Conservation (phyloP, 2,888 invertebrate species). For the Drosophila maculinotata region DNA sequence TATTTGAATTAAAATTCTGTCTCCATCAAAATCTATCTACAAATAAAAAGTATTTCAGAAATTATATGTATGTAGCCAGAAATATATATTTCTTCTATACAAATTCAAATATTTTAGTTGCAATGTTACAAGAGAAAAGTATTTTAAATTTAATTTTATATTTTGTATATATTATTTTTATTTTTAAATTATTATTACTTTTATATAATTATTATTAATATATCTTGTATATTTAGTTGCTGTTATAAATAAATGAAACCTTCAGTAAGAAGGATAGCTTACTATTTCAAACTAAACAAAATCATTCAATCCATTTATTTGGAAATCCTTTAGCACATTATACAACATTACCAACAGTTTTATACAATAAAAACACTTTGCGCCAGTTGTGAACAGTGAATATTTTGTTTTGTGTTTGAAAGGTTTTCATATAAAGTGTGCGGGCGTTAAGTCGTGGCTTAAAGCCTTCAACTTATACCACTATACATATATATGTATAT, state of each 20-base stretch:
- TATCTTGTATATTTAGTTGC: no score
- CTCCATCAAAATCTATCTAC: no score
- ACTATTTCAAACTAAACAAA: not conserved
- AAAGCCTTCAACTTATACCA: not conserved
- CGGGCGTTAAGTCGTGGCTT: not conserved
- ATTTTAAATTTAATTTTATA: no score
- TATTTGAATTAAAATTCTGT: no score
- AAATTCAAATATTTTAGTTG: no score
- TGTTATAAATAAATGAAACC: no score
- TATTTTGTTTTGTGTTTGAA: conserved; percentile 21
- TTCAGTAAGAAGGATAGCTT: no score
- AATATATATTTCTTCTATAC: no score
- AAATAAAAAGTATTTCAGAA: no score
- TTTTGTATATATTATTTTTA: not conserved
- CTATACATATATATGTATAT: conserved; percentile 1
- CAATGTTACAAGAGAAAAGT: no score
- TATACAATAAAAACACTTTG: conserved; percentile 59
- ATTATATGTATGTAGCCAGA: no score
- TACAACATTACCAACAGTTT: conserved; percentile 12
- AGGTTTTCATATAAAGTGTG: not conserved
- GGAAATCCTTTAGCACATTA: conserved; percentile 4
- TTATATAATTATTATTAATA: no score
- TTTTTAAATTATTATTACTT: conserved; percentile 1
- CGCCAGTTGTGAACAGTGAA: not conserved
- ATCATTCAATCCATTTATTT: not conserved